These are phyloP conservation scores for Vimba vimba DNA, from an alignment of 2,113 vertebrate species.

Conservation along the genomic window DNA sequence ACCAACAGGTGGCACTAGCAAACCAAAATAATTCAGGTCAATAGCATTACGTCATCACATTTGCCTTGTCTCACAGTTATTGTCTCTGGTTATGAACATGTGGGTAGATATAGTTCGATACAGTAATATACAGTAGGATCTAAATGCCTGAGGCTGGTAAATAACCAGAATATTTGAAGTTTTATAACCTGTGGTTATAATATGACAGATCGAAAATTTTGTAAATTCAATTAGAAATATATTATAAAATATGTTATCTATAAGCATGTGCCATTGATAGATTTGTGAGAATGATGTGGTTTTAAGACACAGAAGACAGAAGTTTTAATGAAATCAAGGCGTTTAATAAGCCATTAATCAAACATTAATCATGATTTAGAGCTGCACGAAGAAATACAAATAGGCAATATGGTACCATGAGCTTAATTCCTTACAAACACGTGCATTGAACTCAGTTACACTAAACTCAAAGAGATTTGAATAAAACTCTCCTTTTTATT, in stretches of 20 bases:
- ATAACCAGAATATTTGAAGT: not conserved
- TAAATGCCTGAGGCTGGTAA: not conserved
- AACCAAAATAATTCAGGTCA: not conserved
- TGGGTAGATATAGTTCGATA: not conserved
- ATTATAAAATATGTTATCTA: too few relatives aligned
- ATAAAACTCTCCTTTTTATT: slow-evolving; percentile 5
- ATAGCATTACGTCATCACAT: slow-evolving; percentile 19
- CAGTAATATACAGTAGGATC: not conserved
- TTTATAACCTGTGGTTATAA: not conserved
- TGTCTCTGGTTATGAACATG: not conserved
- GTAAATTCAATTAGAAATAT: too few relatives aligned
- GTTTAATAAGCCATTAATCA: slow-evolving; percentile 71
- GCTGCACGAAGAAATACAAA: slow-evolving; percentile 60
- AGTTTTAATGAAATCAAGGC: slow-evolving; percentile 33
- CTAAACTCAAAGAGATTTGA: not conserved
- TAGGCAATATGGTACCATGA: slow-evolving; percentile 36
- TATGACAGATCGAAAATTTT: not conserved
- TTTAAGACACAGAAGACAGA: not conserved
- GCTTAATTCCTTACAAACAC: not conserved
- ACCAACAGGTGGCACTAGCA: slow-evolving; percentile 29
- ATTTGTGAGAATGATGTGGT: too few relatives aligned
- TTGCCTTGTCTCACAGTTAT: not conserved
- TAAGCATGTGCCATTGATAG: too few relatives aligned
- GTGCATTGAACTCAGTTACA: slow-evolving; percentile 17
- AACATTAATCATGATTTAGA: slow-evolving; percentile 56